Conservation (phyloP, 1,140 invertebrate genomes). For the Zaprionus ghesquierei region DNA sequence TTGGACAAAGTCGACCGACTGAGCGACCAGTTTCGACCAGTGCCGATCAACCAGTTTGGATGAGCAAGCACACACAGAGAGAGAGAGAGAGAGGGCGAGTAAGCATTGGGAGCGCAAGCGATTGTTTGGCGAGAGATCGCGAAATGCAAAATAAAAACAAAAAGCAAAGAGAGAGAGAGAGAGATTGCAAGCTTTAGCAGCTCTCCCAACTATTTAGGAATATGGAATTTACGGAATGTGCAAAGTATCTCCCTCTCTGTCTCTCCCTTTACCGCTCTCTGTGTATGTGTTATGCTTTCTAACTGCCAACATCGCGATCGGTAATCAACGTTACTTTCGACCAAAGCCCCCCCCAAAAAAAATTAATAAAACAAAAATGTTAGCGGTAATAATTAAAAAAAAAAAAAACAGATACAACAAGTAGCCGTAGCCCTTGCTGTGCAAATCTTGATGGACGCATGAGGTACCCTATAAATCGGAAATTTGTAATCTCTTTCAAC, state of each 20-base stretch:
- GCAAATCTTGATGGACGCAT: background rate
- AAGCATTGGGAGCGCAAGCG: conserved; percentile 2
- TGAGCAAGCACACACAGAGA: background rate
- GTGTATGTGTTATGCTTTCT: conserved; percentile 66
- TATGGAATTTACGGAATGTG: conserved; percentile 56
- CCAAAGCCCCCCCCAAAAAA: conserved; percentile 20
- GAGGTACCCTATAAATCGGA: background rate
- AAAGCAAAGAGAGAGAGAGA: conserved; percentile 17
- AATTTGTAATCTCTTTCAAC: background rate
- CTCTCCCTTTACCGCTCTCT: background rate
- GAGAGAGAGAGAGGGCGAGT: background rate
- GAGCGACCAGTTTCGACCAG: conserved; percentile 56
- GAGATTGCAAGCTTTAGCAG: background rate
- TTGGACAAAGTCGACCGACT: conserved; percentile 34
- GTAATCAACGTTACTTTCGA: conserved; percentile 28
- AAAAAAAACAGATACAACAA: background rate
- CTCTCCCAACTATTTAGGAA: conserved; percentile 1
- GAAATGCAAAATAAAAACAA: conserved; percentile 63
- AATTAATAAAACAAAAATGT: conserved; percentile 35
- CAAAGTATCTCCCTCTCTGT: background rate
- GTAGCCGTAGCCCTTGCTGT: background rate
- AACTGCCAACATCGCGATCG: conserved; percentile 62
- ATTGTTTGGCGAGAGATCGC: conserved; percentile 17
- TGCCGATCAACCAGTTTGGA: conserved; percentile 59
- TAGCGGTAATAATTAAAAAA: conserved; percentile 5